Conservation (phyloP, 2,888 invertebrate genomes). For the Cantharis nigra region DNA sequence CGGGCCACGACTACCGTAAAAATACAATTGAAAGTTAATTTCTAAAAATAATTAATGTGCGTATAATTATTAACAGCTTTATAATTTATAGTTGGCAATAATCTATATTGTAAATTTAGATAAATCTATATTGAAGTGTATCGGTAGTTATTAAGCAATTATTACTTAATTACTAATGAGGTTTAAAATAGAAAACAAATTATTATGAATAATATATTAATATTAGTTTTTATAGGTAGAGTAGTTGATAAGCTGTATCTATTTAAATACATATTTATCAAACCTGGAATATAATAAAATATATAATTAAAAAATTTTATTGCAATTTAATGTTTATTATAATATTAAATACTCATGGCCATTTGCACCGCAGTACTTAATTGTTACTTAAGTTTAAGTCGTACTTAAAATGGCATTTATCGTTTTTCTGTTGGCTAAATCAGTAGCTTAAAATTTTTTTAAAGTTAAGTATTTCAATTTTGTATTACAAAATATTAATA, state of each 20-base stretch:
- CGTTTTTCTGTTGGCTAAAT: too few relatives aligned
- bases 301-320: neutral
- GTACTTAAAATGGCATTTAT: too few relatives aligned
- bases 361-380: too few relatives aligned
- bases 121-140: neutral
- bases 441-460: too few relatives aligned
- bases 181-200: neutral
- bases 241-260: neutral
- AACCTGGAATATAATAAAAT: neutral
- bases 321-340: neutral
- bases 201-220: neutral
- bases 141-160: neutral
- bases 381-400: too few relatives aligned
- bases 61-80: constrained; percentile 1
- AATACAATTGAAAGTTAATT: constrained; percentile 17
- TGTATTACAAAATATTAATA: too few relatives aligned
- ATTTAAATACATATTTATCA: neutral
- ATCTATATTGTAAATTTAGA: neutral
- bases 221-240: neutral
- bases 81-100: neutral
- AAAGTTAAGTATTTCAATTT: too few relatives aligned
- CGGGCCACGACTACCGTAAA: constrained; percentile 13
- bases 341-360: too few relatives aligned
- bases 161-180: neutral
- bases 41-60: constrained; percentile 13